Base-by-base conservation (phyloP, 1,140 invertebrate species). In the Drosophila equinoxialis region DNA sequence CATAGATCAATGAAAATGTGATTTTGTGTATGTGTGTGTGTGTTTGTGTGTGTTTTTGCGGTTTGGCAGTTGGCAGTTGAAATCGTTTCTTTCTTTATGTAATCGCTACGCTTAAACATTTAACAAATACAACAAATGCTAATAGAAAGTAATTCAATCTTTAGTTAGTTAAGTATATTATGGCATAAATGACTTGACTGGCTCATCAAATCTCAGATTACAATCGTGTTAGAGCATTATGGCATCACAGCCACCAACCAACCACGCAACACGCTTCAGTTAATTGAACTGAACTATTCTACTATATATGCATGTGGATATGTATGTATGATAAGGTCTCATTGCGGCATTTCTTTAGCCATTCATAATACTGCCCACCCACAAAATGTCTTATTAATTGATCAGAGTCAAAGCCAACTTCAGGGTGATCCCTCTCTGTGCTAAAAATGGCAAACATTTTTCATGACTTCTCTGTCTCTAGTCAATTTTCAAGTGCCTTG, bases 81-180 rank as follows among this genome's bases (percentile, higher is more conserved):
- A 51, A 51, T 51, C 17, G 45, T 51, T 51, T 51, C 17, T 51
- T 51, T 30, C 6, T 30, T 74, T 78, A 79, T 79, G 77, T 79
- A 79, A 79, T 79, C 75, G 69, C 78, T 13, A 65, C 77, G 76
- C 75, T 30, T 79, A 79, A 79, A 73, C 77, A 79, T 78, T 79
- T 79, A 79, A 63, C 73, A 78, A 30, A 30, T 30, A 78, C 78
- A 79, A 79, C 77, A 79, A 79, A 79, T 78, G 68, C 57, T 42
- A 45, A 8, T 48, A 41, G 7, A 8, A 37, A 33, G 74, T 71
- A 77, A 77, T 57, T 13, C 5, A 62, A 76, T 76, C 54, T 66
- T 59, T 70, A 23, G 45, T 23, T 51, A 48, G 14, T 48, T 17
- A 20, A 17, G 7, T 48, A 20, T 65, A 77, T 66, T 51, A 74